Percentiles rank a stretch among this genome's conserved stretches.
Conservation (phyloP, 2,888 invertebrate species). For the Acholoe squamosa region DNA sequence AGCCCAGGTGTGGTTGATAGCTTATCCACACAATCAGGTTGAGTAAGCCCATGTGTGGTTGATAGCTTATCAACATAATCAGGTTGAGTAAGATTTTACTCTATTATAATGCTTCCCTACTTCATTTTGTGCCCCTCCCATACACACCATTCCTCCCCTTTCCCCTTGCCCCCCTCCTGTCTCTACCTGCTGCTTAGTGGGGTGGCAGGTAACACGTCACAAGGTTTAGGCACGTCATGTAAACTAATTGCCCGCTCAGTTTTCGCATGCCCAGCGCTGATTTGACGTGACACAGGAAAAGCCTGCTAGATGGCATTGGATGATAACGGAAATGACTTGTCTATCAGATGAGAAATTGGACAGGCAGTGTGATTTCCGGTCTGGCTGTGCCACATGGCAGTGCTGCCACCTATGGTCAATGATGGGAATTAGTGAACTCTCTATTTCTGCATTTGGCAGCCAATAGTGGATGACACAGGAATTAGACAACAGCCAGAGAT, state of each 20-base stretch:
- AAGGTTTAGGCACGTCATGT: background rate
- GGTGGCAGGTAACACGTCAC: background rate
- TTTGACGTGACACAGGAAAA: constrained; percentile 17
- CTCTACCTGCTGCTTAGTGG: background rate
- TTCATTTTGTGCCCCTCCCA: too few relatives aligned
- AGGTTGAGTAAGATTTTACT: too few relatives aligned
- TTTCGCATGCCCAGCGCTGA: background rate
- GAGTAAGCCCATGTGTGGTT: too few relatives aligned
- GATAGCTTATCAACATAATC: too few relatives aligned
- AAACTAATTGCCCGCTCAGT: background rate
- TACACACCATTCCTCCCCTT: background rate
- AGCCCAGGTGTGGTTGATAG: too few relatives aligned
- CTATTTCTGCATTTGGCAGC: background rate
- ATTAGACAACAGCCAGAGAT: too few relatives aligned
- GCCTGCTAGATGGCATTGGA: background rate
- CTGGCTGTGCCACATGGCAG: background rate
- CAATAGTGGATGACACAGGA: too few relatives aligned
- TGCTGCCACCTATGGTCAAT: constrained; percentile 21
- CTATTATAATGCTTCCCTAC: too few relatives aligned
- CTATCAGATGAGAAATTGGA: constrained; percentile 29
- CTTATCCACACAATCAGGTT: too few relatives aligned
- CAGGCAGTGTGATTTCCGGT: constrained; percentile 24
- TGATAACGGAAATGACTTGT: constrained; percentile 32
- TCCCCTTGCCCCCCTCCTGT: background rate
- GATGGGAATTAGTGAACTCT: background rate